Evolutionary conservation across 2,113 vertebrate species (phyloP), one percentile per base, ranked within the genome.

Genomic region (Fregata magnificens): DNA sequence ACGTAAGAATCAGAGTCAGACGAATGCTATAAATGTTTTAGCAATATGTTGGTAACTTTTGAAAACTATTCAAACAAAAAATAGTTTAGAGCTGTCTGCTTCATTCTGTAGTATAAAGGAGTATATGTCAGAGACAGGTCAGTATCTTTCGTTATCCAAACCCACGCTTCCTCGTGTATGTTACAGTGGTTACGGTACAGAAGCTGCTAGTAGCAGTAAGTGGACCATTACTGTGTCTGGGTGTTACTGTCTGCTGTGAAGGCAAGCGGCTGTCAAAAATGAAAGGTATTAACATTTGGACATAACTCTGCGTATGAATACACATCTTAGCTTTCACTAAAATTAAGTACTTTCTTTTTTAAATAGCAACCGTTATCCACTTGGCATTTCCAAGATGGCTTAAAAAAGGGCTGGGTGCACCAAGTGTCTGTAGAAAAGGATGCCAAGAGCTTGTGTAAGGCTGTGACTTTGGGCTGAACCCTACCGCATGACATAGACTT

Each of bases 151-250:
- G 2, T 22, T 40, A 71, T 5, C 71, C 77, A 36, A 47, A 82
- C 19, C 29, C 18, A 2, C 3, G 5, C 19, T 40, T 50, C 40
- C 45, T 66, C 52, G 1, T 1, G 14, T 25, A 4, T 4, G 34
- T 47, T 32, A 36, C 3, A 7, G 44, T 1, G 38, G 17, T 55
- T 56, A 36, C 1, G 20, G 76, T 7, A 29, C 40, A 34, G 81
- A 20, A 6, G 58, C 36, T 24, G 55, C 8, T 0, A 52, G 62
- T 1, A 52, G 62, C 2, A 52, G 5, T 5, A 53, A 65, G 74
- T 3, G 56, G 50, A 42, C 38, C 44, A 11, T 26, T 34, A 26
- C 69, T n/a, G 25, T 6, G 22, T 19, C 80, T 65, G 82, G 49
- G 52, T 25, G 65, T 45, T n/a, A 21, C 58, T 36, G n/a, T 10